phyloP scores from a whole-genome alignment of 2,113 vertebrate species.

The Hemichromis elongatus region DNA sequence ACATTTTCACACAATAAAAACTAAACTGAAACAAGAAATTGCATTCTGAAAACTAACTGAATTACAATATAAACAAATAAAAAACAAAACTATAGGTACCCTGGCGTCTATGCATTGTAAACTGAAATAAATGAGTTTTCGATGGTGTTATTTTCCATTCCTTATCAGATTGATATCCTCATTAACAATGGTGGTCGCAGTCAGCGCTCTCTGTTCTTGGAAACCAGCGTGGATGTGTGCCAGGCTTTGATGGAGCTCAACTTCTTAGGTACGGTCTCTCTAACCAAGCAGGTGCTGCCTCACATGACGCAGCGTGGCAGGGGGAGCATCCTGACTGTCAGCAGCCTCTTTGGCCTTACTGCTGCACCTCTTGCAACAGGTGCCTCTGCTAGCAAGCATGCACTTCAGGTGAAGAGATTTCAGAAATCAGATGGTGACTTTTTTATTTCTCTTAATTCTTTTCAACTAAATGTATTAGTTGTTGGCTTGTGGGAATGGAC shows the following conservation, averaged over 20 bases:
- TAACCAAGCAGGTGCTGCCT: constrained; percentile 87
- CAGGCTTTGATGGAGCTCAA: constrained; percentile 86
- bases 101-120: background rate
- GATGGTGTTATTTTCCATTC: background rate
- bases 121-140: background rate
- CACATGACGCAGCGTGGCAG: constrained; percentile 82
- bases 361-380: constrained; percentile 79
- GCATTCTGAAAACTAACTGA: background rate
- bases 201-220: constrained; percentile 84
- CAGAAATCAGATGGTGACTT: background rate
- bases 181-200: constrained; percentile 89
- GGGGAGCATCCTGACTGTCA: constrained; percentile 85
- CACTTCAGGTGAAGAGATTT: constrained; percentile 77
- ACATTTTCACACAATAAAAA: background rate
- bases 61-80: background rate
- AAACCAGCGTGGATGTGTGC: constrained; percentile 83
- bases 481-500: background rate
- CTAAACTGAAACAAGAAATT: background rate
- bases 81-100: background rate
- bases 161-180: constrained; percentile 83
- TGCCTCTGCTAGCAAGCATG: constrained; percentile 91
- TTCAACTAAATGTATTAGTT: background rate
- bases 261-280: constrained; percentile 87
- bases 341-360: constrained; percentile 82
- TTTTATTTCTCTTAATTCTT: background rate